Conservation (phyloP, 37 sponge, comb jelly and placozoan species). For the Mnemiopsis leidyi region DNA sequence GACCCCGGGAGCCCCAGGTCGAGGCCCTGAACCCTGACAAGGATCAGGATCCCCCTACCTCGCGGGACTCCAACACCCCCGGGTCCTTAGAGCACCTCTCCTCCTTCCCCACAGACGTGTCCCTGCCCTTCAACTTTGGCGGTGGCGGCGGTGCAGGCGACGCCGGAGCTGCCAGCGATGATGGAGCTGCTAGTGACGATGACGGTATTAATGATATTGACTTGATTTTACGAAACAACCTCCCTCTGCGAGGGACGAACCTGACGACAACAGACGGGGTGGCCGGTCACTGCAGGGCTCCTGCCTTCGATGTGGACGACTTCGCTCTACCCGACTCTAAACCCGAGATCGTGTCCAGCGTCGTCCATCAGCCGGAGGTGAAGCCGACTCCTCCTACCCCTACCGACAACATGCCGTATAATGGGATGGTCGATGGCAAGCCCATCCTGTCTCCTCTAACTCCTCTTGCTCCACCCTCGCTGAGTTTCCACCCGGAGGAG, state of each 20-base stretch:
- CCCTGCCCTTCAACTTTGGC: constrained; percentile 34
- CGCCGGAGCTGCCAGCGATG: not conserved
- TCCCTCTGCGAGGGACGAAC: constrained; percentile 8
- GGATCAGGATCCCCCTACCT: not conserved
- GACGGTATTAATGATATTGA: constrained; percentile 63
- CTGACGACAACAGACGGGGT: not conserved
- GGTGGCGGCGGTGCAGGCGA: not conserved
- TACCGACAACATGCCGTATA: not conserved
- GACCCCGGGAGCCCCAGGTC: not conserved
- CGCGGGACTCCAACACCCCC: not conserved
- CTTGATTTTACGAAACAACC: constrained; percentile 64
- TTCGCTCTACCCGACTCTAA: not conserved
- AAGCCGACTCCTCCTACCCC: not conserved
- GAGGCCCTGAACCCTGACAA: not conserved
- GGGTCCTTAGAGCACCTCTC: constrained; percentile 46
- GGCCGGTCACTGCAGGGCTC: constrained; percentile 42
- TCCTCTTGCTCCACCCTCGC: constrained; percentile 16
- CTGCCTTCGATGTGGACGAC: not conserved
- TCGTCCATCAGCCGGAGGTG: not conserved
- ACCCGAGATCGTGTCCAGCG: not conserved
- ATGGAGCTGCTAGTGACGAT: not conserved
- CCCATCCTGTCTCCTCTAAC: constrained; percentile 58
- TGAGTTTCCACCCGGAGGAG: constrained; percentile 35
- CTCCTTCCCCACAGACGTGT: constrained; percentile 60
- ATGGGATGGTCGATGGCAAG: constrained; percentile 24